Evolutionary conservation across 2,797 vertebrate genomes (phyloP).

Genomic region (Onychomys torridus): DNA sequence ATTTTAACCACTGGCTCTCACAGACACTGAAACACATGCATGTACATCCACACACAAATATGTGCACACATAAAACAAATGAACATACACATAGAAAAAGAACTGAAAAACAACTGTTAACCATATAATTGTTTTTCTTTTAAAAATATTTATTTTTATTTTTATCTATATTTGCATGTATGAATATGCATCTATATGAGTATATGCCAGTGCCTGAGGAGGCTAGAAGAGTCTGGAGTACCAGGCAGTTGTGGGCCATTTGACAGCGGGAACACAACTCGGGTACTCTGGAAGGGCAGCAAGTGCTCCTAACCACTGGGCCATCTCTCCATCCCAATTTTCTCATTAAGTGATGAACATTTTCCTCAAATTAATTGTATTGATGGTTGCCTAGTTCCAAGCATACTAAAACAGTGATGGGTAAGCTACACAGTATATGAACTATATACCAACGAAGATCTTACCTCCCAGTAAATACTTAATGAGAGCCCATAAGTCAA

Average conservation of each 20-base stretch:
- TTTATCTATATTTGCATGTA: neutral
- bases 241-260: neutral
- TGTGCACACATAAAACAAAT: neutral
- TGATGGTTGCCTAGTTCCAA: neutral
- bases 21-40: neutral
- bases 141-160: neutral
- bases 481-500: neutral
- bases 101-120: neutral
- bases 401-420: neutral
- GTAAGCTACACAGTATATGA: neutral
- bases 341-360: neutral
- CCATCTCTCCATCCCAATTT: neutral
- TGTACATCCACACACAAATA: neutral
- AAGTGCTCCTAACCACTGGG: neutral
- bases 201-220: neutral
- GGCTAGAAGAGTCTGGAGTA: neutral
- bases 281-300: neutral
- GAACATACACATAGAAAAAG: neutral
- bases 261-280: neutral
- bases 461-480: neutral
- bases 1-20: neutral
- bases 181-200: neutral
- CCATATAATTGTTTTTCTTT: neutral
- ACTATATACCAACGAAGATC: neutral
- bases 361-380: neutral